Evolutionary conservation across 2,113 vertebrate genomes (phyloP).

Genomic region (Oryzias celebensis): DNA sequence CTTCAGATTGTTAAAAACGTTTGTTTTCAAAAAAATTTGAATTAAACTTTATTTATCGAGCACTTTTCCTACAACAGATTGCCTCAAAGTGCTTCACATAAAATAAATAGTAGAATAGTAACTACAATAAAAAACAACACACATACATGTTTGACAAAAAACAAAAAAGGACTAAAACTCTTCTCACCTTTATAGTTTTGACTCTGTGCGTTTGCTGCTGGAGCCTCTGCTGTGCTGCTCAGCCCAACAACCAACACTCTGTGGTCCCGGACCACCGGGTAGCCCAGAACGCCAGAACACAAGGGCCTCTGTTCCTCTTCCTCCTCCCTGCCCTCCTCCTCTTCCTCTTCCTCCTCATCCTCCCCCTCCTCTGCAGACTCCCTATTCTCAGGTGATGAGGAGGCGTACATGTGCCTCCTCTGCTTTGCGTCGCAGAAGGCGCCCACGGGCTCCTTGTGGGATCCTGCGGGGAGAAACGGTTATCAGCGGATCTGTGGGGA

Average conservation of each 20-base stretch:
- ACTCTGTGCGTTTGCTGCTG: slow-evolving; percentile 73
- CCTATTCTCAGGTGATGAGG: slow-evolving; percentile 15
- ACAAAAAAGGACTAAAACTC: neutral
- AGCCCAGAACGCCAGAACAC: slow-evolving; percentile 81
- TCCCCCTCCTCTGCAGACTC: slow-evolving; percentile 54
- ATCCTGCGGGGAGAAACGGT: slow-evolving; percentile 36
- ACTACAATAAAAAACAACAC: too few species aligned
- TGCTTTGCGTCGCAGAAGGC: slow-evolving; percentile 34
- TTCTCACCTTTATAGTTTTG: slow-evolving; percentile 80
- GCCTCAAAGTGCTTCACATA: too few species aligned
- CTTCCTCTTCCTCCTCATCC: slow-evolving; percentile 65
- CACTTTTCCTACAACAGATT: too few species aligned
- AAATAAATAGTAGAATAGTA: too few species aligned
- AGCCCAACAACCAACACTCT: slow-evolving; percentile 67
- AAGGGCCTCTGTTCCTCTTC: slow-evolving; percentile 87
- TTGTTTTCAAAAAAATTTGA: too few species aligned
- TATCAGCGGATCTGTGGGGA: slow-evolving; percentile 32
- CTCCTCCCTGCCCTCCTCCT: slow-evolving; percentile 81
- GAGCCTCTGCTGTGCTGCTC: slow-evolving; percentile 64
- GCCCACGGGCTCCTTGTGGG: slow-evolving; percentile 41
- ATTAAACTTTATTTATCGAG: too few species aligned
- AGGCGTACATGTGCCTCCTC: slow-evolving; percentile 30
- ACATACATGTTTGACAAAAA: neutral
- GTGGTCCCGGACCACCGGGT: slow-evolving; percentile 81
- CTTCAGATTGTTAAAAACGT: too few species aligned